A percentile compares a stretch with the other conserved stretches of the same genome.
Conservation (phyloP, 2,888 invertebrate species). For the Electrophaes corylata region DNA sequence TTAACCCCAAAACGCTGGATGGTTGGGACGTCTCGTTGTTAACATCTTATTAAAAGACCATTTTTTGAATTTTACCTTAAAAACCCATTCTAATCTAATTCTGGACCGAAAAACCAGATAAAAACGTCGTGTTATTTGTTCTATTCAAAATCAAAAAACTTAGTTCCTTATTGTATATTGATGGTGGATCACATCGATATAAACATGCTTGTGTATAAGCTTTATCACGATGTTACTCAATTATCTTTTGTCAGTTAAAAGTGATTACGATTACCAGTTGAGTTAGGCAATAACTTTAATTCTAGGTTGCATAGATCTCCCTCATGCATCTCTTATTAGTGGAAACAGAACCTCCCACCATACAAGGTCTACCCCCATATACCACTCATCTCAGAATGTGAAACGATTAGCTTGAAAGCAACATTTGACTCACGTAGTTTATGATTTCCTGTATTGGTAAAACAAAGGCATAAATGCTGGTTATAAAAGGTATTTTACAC, state of each 20-base stretch:
- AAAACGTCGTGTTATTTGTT: neutral
- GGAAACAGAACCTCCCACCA: neutral
- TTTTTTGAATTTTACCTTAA: too few species aligned
- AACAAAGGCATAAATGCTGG: conserved; percentile 3
- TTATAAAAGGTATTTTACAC: conserved; percentile 2
- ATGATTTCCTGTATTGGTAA: conserved; percentile 2
- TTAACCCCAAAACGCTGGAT: conserved; percentile 8
- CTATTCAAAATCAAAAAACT: neutral
- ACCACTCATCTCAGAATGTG: neutral
- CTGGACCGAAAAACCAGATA: too few species aligned
- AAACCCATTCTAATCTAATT: too few species aligned
- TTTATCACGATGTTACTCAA: neutral
- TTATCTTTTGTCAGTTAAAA: neutral
- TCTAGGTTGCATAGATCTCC: neutral
- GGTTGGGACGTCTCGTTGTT: neutral
- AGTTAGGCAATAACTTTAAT: neutral
- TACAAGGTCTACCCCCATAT: neutral
- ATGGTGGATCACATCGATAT: neutral
- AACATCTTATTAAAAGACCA: too few species aligned
- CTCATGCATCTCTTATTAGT: neutral
- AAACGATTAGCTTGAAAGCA: neutral
- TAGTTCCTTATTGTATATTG: neutral
- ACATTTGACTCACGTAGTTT: conserved; percentile 2
- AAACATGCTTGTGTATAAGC: neutral
- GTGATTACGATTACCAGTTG: neutral